phyloP scores from a whole-genome alignment of 1,140 invertebrate genomes.

The Charaxes varanes region DNA sequence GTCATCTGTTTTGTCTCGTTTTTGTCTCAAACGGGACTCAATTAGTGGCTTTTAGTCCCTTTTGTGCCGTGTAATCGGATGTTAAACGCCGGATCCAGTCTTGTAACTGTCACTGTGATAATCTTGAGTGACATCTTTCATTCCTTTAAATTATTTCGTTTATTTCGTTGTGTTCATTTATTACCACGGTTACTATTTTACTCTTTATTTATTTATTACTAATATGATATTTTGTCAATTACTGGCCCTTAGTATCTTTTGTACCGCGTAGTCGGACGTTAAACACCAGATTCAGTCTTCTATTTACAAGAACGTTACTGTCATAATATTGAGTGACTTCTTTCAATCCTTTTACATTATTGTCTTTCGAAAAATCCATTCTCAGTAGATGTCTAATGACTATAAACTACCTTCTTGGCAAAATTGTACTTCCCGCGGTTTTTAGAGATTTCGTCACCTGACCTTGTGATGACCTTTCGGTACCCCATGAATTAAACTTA shows the following conservation, averaged over 20 bases:
- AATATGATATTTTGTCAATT: neutral
- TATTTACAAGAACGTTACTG: constrained; percentile 38
- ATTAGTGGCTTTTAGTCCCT: constrained; percentile 45
- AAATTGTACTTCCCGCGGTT: too few relatives aligned
- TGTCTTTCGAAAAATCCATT: too few relatives aligned
- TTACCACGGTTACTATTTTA: neutral
- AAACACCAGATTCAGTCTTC: constrained; percentile 25
- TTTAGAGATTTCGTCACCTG: too few relatives aligned
- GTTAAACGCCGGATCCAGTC: constrained; percentile 25
- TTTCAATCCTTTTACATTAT: constrained; percentile 5
- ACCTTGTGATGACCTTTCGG: too few relatives aligned
- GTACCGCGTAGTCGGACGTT: constrained; percentile 34
- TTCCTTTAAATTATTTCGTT: neutral
- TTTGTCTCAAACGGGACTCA: constrained; percentile 43
- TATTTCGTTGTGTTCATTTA: neutral
- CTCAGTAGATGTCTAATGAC: too few relatives aligned
- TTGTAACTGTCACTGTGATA: constrained; percentile 38
- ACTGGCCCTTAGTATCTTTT: constrained; percentile 30
- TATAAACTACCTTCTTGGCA: too few relatives aligned
- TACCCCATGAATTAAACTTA: too few relatives aligned
- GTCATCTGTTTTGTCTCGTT: constrained; percentile 38
- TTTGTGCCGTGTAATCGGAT: constrained; percentile 33
- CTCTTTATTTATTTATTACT: neutral
- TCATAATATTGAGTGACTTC: constrained; percentile 22
- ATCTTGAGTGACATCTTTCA: constrained; percentile 17